Conservation (phyloP, 2,797 vertebrate genomes). For the Gymnothorax reevesii region DNA sequence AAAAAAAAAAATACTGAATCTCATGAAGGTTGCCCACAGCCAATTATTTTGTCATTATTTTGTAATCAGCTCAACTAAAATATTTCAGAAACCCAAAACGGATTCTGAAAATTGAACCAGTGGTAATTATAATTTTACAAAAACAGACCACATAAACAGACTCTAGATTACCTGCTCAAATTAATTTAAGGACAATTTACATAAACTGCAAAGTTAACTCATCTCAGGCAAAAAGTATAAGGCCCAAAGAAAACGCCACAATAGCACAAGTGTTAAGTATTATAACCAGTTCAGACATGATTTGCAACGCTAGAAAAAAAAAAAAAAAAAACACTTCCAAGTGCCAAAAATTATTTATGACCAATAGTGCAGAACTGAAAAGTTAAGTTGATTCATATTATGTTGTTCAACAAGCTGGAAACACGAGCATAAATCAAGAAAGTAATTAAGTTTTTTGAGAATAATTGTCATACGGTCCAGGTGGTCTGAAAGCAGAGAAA, state of each 20-base stretch:
- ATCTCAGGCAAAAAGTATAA: background rate
- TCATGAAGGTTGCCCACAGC: background rate
- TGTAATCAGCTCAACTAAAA: background rate
- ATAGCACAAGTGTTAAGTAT: background rate
- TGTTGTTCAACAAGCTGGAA: background rate
- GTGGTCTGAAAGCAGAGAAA: background rate
- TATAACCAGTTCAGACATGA: background rate
- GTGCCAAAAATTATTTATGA: background rate
- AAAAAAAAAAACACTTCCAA: background rate
- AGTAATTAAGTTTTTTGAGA: background rate
- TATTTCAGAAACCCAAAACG: background rate
- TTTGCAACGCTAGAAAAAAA: background rate
- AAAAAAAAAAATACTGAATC: background rate
- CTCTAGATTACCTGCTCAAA: background rate
- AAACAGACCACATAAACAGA: background rate
- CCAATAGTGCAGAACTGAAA: background rate
- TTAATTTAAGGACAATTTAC: background rate
- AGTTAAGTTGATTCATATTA: background rate
- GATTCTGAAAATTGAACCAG: background rate
- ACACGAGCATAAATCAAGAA: background rate
- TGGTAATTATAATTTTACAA: background rate
- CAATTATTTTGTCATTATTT: background rate
- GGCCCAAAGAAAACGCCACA: background rate
- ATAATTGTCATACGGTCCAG: background rate
- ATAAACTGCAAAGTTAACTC: background rate